Conservation (phyloP, 2,113 vertebrate species). For the Athene noctua region DNA sequence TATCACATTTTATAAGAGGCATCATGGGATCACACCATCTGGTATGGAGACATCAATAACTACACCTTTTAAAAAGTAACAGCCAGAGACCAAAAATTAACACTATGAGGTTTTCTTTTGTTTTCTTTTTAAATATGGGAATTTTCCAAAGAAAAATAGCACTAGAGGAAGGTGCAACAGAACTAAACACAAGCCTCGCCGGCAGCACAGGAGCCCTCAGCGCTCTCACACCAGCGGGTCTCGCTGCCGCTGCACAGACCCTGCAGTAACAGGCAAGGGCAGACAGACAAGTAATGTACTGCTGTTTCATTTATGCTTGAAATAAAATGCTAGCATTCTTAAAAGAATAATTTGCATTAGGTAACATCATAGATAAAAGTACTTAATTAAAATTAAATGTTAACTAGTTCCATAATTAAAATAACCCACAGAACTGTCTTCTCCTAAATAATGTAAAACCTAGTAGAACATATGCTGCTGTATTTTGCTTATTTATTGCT, state of each 20-base stretch:
- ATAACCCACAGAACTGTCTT: not conserved
- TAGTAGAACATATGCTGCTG: not conserved
- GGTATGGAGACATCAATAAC: conserved; percentile 44
- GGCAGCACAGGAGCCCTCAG: rapidly evolving
- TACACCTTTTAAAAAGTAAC: conserved; percentile 55
- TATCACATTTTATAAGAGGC: conserved; percentile 65
- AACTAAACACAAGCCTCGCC: not conserved
- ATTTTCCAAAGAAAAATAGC: not conserved
- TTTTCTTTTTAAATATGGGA: not conserved
- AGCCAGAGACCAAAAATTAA: conserved; percentile 11
- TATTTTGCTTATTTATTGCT: not conserved
- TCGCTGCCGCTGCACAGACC: not conserved
- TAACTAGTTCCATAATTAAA: not conserved
- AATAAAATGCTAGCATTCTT: not conserved
- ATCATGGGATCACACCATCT: conserved; percentile 68
- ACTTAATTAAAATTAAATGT: not conserved
- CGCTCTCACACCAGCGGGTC: rapidly evolving
- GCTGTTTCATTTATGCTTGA: not conserved
- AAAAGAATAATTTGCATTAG: not conserved
- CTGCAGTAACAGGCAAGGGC: not conserved
- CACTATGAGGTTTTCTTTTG: not conserved
- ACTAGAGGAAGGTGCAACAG: not conserved
- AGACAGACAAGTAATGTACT: not conserved
- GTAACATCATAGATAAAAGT: not conserved
- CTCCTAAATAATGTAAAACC: not conserved